These are phyloP conservation scores for Heliothis virescens DNA, from an alignment of 1,140 invertebrate species.

Conservation along the genomic window DNA sequence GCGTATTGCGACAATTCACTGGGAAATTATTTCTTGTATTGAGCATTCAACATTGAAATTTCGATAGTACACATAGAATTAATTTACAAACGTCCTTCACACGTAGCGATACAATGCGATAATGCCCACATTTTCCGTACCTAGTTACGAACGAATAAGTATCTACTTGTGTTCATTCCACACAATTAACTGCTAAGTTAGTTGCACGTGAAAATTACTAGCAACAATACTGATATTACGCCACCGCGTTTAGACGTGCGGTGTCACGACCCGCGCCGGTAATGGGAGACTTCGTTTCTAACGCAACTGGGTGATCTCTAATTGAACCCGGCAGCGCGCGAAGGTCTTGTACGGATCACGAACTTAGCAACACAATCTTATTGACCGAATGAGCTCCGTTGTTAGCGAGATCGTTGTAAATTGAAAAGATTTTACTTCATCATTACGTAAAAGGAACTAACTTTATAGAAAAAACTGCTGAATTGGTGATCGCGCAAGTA, in stretches of 20 bases:
- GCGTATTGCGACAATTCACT: background rate
- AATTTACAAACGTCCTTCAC: constrained; percentile 57
- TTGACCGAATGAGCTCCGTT: constrained; percentile 51
- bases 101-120: constrained; percentile 57
- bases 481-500: no score
- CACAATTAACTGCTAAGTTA: constrained; percentile 60
- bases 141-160: constrained; percentile 54
- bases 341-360: constrained; percentile 63
- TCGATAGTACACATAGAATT: constrained; percentile 42
- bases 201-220: constrained; percentile 67
- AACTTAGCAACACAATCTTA: constrained; percentile 57
- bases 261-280: constrained; percentile 66
- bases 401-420: constrained; percentile 25
- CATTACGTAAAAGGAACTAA: constrained; percentile 34
- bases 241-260: constrained; percentile 62
- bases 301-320: constrained; percentile 67
- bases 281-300: constrained; percentile 62
- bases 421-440: constrained; percentile 25
- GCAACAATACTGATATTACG: constrained; percentile 69
- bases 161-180: constrained; percentile 52
- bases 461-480: background rate
- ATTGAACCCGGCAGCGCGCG: constrained; percentile 69
- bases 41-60: constrained; percentile 24
- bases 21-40: constrained; percentile 15
- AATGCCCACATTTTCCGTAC: constrained; percentile 65